Conservation (phyloP, 2,113 vertebrate genomes). For the Thinocorus orbignyianus region DNA sequence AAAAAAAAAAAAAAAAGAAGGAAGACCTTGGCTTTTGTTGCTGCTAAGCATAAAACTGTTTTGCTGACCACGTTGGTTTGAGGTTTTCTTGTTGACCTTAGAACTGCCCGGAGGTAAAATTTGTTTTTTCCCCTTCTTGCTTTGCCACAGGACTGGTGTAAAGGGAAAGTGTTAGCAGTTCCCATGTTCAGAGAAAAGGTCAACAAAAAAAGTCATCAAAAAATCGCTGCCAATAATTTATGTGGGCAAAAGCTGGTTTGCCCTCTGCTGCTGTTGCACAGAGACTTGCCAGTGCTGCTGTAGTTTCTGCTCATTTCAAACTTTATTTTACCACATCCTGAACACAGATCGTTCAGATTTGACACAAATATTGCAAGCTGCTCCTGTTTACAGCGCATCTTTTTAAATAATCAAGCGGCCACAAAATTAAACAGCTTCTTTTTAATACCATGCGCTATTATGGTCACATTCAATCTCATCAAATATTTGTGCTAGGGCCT, state of each 20-base stretch:
- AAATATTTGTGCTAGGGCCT: not conserved
- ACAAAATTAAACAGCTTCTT: not conserved
- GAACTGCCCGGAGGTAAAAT: not conserved
- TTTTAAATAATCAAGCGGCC: not conserved
- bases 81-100: not conserved
- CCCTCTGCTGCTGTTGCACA: not conserved
- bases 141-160: conserved; percentile 16
- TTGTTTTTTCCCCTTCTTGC: not conserved
- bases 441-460: not conserved
- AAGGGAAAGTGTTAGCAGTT: conserved; percentile 18
- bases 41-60: not conserved
- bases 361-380: not conserved
- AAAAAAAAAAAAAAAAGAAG: not conserved
- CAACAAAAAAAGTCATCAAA: conserved; percentile 5
- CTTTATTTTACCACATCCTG: not conserved
- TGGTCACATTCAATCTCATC: not conserved
- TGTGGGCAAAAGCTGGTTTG: not conserved
- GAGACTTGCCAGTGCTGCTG: not conserved
- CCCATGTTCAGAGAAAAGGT: conserved; percentile 1
- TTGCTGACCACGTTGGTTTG: conserved; percentile 10
- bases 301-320: not conserved
- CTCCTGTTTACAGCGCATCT: not conserved
- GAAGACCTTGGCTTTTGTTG: not conserved
- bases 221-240: fast-evolving
- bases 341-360: not conserved